phyloP scores from a whole-genome alignment of 64 coral and sea anemone genomes.

The Dendrophyllia cribrosa region DNA sequence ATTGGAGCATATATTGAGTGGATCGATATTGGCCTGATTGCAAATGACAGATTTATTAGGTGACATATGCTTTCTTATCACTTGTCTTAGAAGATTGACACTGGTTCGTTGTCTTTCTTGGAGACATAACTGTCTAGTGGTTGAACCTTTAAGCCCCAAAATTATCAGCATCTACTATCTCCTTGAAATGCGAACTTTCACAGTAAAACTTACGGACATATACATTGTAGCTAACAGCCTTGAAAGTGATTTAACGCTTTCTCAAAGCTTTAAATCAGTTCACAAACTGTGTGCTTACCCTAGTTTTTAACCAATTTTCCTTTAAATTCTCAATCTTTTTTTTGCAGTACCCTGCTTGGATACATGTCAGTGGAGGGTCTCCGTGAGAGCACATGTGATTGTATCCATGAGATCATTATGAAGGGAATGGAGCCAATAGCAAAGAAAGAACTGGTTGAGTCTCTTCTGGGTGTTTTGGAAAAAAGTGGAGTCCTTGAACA shows the following conservation, averaged over 20 bases:
- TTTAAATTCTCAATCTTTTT: neutral
- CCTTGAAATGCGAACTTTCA: too few species aligned
- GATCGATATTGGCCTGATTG: constrained; percentile 93
- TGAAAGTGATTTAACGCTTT: too few species aligned
- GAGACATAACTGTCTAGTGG: too few species aligned
- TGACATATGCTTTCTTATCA: neutral
- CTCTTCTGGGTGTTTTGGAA: constrained; percentile 81
- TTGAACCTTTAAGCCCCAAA: too few species aligned
- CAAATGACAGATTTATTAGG: constrained; percentile 99
- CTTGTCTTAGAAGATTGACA: too few species aligned
- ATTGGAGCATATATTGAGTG: constrained; percentile 92
- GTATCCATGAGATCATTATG: constrained; percentile 95
- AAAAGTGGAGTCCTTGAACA: constrained; percentile 81
- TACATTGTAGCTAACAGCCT: too few species aligned
- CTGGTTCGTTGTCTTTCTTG: too few species aligned
- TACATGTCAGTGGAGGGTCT: constrained; percentile 86
- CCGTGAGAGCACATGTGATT: constrained; percentile 94
- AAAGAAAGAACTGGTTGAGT: constrained; percentile 88
- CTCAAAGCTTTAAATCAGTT: too few species aligned
- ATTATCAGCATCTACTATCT: too few species aligned
- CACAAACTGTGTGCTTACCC: too few species aligned
- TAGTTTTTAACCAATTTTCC: too few species aligned
- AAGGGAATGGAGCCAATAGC: constrained; percentile 97
- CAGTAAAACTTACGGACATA: too few species aligned
- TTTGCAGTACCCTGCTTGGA: constrained; percentile 60